phyloP scores from a whole-genome alignment of 2,888 invertebrate genomes.

The Cryptocephalus primarius region DNA sequence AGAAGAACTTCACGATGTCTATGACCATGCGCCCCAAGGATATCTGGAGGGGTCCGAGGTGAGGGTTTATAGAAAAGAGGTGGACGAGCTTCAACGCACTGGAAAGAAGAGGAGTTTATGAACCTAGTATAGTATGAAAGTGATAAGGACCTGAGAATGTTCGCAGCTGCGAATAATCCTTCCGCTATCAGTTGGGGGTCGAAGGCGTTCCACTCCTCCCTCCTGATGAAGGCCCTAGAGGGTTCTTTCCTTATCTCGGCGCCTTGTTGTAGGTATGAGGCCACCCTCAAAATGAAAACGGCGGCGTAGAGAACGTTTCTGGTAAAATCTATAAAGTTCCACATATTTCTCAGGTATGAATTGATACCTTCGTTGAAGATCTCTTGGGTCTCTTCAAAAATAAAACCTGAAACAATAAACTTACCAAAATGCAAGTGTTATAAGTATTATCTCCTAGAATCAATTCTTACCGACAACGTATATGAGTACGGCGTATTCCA shows the following conservation, averaged over 20 bases:
- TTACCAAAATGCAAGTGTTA: background rate
- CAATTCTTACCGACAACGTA: conserved; percentile 62
- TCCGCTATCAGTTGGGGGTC: conserved; percentile 91
- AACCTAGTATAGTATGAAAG: background rate
- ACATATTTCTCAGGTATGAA: conserved; percentile 81
- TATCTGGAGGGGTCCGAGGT: conserved; percentile 87
- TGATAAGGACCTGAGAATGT: conserved; percentile 65
- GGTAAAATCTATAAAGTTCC: conserved; percentile 94
- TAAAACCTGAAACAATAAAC: conserved; percentile 50
- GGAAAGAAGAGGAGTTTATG: background rate
- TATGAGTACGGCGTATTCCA: conserved; percentile 72
- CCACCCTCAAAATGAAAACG: conserved; percentile 54
- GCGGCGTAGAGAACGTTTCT: conserved; percentile 77
- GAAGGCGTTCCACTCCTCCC: conserved; percentile 85
- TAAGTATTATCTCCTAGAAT: background rate
- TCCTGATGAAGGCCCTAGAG: conserved; percentile 59
- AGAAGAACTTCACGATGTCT: conserved; percentile 93
- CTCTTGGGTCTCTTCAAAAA: conserved; percentile 88
- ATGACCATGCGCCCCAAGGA: conserved; percentile 91
- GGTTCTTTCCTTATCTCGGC: conserved; percentile 58
- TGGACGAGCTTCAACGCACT: conserved; percentile 90
- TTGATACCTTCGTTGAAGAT: conserved; percentile 79
- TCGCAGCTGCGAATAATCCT: conserved; percentile 89
- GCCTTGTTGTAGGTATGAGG: conserved; percentile 66
- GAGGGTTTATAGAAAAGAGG: conserved; percentile 94